A percentile compares a stretch with the other conserved stretches of the same genome.
Evolutionary conservation across 2,888 invertebrate species (phyloP).

Genomic region (Pristionchus mayeri): DNA sequence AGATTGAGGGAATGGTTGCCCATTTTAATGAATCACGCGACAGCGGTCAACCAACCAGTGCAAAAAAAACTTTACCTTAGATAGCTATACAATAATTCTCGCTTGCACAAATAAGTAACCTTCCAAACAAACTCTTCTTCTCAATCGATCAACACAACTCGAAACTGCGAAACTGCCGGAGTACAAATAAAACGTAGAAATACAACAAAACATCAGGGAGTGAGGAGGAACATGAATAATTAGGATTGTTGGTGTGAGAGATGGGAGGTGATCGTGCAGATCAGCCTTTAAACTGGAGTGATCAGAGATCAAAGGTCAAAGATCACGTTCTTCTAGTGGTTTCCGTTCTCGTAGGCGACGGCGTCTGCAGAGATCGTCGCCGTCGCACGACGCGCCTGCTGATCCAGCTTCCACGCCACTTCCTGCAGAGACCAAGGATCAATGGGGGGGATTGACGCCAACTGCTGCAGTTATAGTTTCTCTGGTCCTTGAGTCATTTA

Average conservation of each 20-base stretch:
- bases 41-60: no score
- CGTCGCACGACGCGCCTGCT: conserved; percentile 8
- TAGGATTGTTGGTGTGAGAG: background rate
- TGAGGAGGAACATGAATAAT: background rate
- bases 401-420: conserved; percentile 45
- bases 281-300: background rate
- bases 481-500: no score
- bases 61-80: no score
- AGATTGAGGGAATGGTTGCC: no score
- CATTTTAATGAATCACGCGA: no score
- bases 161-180: conserved; percentile 35
- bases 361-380: conserved; percentile 40
- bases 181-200: background rate
- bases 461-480: no score
- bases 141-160: conserved; percentile 31
- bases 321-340: conserved; percentile 15
- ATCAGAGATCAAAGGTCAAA: conserved; percentile 25
- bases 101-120: conserved; percentile 9
- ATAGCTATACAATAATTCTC: conserved; percentile 11
- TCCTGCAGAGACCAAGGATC: conserved; percentile 22
- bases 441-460: no score
- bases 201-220: conserved; percentile 39
- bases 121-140: background rate
- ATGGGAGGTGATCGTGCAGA: background rate
- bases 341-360: conserved; percentile 33